Base-by-base conservation (phyloP, 1,140 invertebrate species). In the Cherax quadricarinatus region DNA sequence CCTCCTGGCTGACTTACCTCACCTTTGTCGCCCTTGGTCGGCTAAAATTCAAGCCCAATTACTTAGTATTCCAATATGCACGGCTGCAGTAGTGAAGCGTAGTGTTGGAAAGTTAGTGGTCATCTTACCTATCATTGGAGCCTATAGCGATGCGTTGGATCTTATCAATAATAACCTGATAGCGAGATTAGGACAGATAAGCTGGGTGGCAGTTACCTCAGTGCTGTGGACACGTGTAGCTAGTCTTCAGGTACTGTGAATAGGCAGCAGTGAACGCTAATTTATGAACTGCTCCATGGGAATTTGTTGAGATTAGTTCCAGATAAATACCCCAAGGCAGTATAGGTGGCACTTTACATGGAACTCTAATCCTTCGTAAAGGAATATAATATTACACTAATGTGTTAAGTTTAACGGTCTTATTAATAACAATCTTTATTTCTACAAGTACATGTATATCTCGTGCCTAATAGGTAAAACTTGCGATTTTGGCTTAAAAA, bases 151-250 rank as follows among this genome's bases (percentile, higher is more conserved):
- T 87, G 85, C 48, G 85, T 49, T 87, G 73, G 85, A 79, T 49
- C 78, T 78, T 78, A 87, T 87, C 85, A 57, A 48, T 53, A 87
- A 87, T 66, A 78, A 87, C 85, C 75, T 87, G 85, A 87, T 87
- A 87, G 51, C 51, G 24, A 21, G 85, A 87, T 87, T 53, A 78
- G 30, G 41, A 70, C 70, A 87, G 85, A 87, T 87, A 87, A 51
- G 48, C 62, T 5, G 5, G 21, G 14, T 66, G 14, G 18, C 16
- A 16, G 14, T 16, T 66, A 1, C 62, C 62, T 18, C 5, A 18
- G 21, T 66, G 5, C 2, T 18, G 62, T 66, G 21, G 18, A 5
- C 21, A 14, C 1, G 14, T 66, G 12, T 18, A 9, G 1, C 21
- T 18, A 5, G 14, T 18, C 21, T 66, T 66, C 62, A 41, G 30